Base-by-base conservation (phyloP, 37 sponge, comb jelly and placozoan species). In the Lycopodina hypogea region DNA sequence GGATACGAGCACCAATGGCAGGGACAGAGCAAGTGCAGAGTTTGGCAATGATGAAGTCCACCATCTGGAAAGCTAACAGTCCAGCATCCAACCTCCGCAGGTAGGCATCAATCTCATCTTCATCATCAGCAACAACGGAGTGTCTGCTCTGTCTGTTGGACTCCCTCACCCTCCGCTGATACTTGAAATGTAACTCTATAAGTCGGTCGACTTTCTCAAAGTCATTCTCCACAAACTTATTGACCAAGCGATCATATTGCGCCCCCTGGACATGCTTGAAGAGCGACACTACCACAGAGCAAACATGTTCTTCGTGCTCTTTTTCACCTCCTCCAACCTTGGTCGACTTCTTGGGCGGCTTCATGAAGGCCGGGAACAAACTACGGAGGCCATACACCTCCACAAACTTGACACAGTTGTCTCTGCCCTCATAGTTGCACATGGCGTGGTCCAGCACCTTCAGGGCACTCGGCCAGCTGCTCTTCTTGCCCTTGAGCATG, bases 341-440 rank as follows among this genome's bases (percentile, higher is more conserved):
- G 75, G 68, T 70, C 37, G 81, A 23, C 12, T 38, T 65, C 75
- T 88, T 90, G 7, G 87, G 90, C 2, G 83, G 61, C 81, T 96
- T 96, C 99, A 98, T 98, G 84, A 98, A 98, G 34, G 66, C 78
- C 0, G 99, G 99, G 61, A 98, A 98, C 45, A 98, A 71, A 42
- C 89, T 90, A 21, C 96, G 74, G 8, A 98, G 83, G 1, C 99
- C 99, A 74, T 83, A 91, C 39, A 98, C 83, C 35, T 98, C 99
- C 21, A 98, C 74, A 81, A 98, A 98, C 80, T 93, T 94, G n/a
- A 68, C 65, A 64, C 96, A 95, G 69, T 94, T 94, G 17, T 87
- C 88, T 24, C 78, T 73, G 42, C 99, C 96, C 41, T 98, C 94
- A 0, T 75, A 56, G 1, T 74, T 83, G 42, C 81, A 80, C 85